Percentiles rank a stretch among this genome's conserved stretches.
These are phyloP conservation scores for Entomyzon cyanotis DNA, from an alignment of 2,113 vertebrate genomes.

Conservation along the genomic window DNA sequence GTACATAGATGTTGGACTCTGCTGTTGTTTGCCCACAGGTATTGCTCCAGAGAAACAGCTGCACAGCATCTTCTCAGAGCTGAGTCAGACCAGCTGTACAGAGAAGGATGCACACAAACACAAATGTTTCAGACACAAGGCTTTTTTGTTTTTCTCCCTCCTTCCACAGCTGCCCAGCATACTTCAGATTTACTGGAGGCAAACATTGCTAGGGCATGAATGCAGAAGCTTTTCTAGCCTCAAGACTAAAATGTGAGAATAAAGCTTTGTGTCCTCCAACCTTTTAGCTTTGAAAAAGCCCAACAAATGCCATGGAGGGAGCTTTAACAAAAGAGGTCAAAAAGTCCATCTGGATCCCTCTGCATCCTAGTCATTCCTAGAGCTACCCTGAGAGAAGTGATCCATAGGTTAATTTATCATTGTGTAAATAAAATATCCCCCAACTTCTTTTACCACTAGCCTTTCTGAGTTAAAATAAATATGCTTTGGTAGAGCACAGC, in stretches of 20 bases:
- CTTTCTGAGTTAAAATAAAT: slow-evolving; percentile 7
- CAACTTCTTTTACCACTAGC: neutral
- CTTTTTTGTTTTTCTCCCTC: slow-evolving; percentile 33
- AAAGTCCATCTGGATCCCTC: slow-evolving; percentile 53
- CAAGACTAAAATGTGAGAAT: slow-evolving; percentile 44
- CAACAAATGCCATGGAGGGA: slow-evolving; percentile 32
- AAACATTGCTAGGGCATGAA: slow-evolving; percentile 2
- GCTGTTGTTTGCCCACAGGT: slow-evolving; percentile 65
- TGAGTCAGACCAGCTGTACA: slow-evolving; percentile 72
- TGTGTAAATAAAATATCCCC: slow-evolving; percentile 26
- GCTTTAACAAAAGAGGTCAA: slow-evolving; percentile 47
- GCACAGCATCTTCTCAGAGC: slow-evolving; percentile 61
- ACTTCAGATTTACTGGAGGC: slow-evolving; percentile 47
- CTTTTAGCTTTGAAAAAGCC: slow-evolving; percentile 48
- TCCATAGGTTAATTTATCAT: slow-evolving; percentile 33
- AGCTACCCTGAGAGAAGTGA: slow-evolving; percentile 27
- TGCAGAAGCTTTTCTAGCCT: slow-evolving; percentile 51
- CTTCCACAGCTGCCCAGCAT: slow-evolving; percentile 57
- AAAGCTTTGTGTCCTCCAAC: slow-evolving; percentile 59
- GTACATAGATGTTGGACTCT: slow-evolving; percentile 16
- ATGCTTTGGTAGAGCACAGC: neutral
- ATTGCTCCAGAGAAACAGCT: slow-evolving; percentile 74
- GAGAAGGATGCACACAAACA: slow-evolving; percentile 53
- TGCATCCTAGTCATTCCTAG: neutral
- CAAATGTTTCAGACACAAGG: slow-evolving; percentile 56